Conservation (phyloP, 2,113 vertebrate species). For the Barbus barbus region DNA sequence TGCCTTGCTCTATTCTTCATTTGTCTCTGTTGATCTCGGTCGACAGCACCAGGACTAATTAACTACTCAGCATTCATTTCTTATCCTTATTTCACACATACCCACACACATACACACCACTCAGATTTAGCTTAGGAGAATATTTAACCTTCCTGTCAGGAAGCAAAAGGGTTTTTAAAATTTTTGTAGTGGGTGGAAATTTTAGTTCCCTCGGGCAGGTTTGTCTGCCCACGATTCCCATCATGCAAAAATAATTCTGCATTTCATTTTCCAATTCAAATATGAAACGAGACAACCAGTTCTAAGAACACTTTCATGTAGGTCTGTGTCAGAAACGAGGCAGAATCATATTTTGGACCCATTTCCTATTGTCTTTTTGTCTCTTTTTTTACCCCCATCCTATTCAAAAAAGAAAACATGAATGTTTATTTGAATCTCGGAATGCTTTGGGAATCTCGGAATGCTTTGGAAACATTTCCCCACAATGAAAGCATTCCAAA, state of each 20-base stretch:
- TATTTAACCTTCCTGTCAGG: conserved; percentile 19
- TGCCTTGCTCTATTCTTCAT: conserved; percentile 14
- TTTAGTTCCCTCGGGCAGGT: background rate
- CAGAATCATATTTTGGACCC: background rate
- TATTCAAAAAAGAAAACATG: background rate
- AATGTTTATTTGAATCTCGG: background rate
- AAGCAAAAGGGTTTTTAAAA: background rate
- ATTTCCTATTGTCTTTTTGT: too few species aligned
- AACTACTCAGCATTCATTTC: conserved; percentile 9
- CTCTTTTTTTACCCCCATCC: background rate
- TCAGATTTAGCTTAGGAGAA: background rate
- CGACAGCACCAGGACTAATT: background rate
- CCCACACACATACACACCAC: conserved; percentile 5
- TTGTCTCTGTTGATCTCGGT: conserved; percentile 19
- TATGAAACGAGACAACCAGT: background rate
- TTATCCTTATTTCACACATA: conserved; percentile 16
- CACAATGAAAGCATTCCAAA: background rate
- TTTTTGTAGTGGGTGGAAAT: background rate
- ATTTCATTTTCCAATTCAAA: conserved; percentile 22
- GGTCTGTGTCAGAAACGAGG: background rate
- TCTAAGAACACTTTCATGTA: background rate
- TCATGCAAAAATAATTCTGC: background rate
- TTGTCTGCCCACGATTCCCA: background rate
- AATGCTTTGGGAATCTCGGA: background rate
- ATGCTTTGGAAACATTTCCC: background rate